phyloP scores from a whole-genome alignment of 2,888 invertebrate genomes.

The Crepidodera aurea region DNA sequence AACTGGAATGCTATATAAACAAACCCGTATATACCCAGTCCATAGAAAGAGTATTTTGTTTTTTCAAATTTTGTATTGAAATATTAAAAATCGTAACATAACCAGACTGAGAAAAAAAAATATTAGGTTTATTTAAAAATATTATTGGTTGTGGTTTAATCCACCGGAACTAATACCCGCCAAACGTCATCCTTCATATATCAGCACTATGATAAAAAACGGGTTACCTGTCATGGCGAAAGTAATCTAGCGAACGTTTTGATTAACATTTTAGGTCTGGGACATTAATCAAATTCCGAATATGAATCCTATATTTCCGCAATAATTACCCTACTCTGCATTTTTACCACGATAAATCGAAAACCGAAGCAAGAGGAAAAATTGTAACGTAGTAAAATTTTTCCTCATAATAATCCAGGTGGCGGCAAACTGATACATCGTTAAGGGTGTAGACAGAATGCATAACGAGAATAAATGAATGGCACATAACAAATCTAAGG shows the following conservation, averaged over 20 bases:
- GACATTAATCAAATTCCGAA: conserved; percentile 49
- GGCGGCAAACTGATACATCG: neutral
- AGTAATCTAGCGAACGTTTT: conserved; percentile 50
- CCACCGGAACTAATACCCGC: conserved; percentile 29
- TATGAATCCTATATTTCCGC: conserved; percentile 45
- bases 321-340: conserved; percentile 49
- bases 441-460: too few relatives aligned
- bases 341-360: conserved; percentile 37
- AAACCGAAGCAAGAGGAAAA: conserved; percentile 2
- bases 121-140: too few relatives aligned
- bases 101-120: too few relatives aligned
- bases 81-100: too few relatives aligned
- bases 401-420: neutral
- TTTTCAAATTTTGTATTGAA: too few relatives aligned
- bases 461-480: too few relatives aligned
- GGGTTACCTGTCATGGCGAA: conserved; percentile 36
- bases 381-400: neutral
- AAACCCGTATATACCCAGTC: too few relatives aligned
- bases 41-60: too few relatives aligned
- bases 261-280: conserved; percentile 48
- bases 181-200: conserved; percentile 33
- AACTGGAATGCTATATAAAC: too few relatives aligned
- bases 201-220: conserved; percentile 31
- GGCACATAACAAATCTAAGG: too few relatives aligned
- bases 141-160: conserved; percentile 8